Percentiles rank a stretch among this genome's conserved stretches.
Conservation (phyloP, 2,113 vertebrate species). For the Nothobranchius furzeri region DNA sequence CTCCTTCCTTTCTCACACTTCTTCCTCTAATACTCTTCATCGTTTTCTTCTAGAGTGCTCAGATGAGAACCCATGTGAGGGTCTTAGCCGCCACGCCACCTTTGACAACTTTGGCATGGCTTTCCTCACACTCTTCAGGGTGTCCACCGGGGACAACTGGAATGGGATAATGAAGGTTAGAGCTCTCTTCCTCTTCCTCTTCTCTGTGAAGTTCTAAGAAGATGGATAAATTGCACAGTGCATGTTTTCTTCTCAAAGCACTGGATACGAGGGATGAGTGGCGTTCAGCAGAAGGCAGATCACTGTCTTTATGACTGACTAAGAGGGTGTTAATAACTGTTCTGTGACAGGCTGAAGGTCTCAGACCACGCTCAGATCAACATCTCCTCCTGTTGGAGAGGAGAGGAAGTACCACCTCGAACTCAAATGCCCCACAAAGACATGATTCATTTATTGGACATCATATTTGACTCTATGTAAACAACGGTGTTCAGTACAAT, state of each 20-base stretch:
- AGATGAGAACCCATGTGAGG: constrained; percentile 93
- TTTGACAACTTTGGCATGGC: constrained; percentile 99
- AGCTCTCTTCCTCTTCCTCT: constrained; percentile 11
- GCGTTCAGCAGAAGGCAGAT: constrained; percentile 45
- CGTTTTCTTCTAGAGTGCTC: constrained; percentile 86
- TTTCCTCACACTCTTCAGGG: constrained; percentile 95
- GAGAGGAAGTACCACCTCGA: constrained; percentile 12
- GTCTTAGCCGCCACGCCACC: constrained; percentile 94
- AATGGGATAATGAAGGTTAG: constrained; percentile 98
- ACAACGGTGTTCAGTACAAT: no score
- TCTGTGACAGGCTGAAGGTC: constrained; percentile 44
- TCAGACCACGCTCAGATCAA: constrained; percentile 31
- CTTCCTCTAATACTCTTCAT: constrained; percentile 32
- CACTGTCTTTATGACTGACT: constrained; percentile 56
- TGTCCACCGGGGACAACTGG: constrained; percentile 99
- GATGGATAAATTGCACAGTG: constrained; percentile 19
- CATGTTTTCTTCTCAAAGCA: constrained; percentile 25
- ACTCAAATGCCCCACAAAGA: no score
- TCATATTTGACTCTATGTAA: no score
- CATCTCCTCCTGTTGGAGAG: constrained; percentile 57
- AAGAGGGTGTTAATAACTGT: constrained; percentile 39
- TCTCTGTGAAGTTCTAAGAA: constrained; percentile 12
- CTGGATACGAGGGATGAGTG: constrained; percentile 23
- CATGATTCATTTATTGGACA: no score
- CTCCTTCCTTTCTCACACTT: constrained; percentile 14